A percentile compares a stretch with the other conserved stretches of the same genome.
Conservation (phyloP, 2,797 vertebrate genomes). For the Amniataba percoides region DNA sequence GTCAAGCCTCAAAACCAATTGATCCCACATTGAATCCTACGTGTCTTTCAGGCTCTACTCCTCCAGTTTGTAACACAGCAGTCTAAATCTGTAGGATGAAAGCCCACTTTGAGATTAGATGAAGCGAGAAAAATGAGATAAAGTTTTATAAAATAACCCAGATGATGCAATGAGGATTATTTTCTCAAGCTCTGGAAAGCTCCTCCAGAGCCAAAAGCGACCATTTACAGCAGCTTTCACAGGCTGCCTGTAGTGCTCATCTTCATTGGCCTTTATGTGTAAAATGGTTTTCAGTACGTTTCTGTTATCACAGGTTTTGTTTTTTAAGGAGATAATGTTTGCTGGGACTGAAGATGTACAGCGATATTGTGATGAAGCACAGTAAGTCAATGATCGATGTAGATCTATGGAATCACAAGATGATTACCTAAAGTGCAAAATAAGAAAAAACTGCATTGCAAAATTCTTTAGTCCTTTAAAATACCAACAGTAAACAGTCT, state of each 20-base stretch:
- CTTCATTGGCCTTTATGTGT: background rate
- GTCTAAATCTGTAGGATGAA: background rate
- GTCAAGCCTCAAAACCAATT: background rate
- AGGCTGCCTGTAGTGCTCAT: background rate
- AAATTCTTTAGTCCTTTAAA: no score
- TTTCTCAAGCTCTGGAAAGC: background rate
- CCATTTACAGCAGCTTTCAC: background rate
- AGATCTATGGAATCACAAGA: no score
- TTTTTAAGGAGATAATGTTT: background rate
- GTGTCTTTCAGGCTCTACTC: constrained; percentile 3
- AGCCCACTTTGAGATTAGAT: background rate
- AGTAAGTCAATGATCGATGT: no score
- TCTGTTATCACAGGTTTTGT: background rate
- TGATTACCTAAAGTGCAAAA: no score
- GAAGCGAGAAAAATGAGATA: background rate
- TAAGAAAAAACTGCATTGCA: no score
- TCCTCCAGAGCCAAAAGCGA: background rate
- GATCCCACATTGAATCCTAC: background rate
- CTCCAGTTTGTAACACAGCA: background rate
- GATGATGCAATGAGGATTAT: background rate
- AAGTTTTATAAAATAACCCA: background rate
- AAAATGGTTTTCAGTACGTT: background rate
- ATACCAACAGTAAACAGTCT: background rate
- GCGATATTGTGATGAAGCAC: background rate
- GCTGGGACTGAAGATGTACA: background rate